Evolutionary conservation across 2,888 invertebrate genomes (phyloP), one percentile per base, ranked within the genome.

Genomic region (Pollenia angustigena): DNA sequence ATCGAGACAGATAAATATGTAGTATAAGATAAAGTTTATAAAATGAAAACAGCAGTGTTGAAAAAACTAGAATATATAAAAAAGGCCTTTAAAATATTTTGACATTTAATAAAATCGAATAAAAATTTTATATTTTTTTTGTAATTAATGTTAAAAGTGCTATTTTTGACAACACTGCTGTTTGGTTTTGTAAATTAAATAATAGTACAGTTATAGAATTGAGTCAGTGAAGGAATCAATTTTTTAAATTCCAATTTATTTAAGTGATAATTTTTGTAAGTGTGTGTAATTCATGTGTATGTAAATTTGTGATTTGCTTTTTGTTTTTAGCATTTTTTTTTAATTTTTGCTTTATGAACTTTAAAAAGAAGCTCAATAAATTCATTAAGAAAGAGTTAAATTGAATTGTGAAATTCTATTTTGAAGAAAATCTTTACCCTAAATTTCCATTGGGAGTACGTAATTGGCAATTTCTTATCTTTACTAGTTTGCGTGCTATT

Each of bases 371-470:
- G 58, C 58, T 52, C 32, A 68, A 68, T 68, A 54, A 68, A 78
- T 58, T 48, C 52, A 75, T 40, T 72, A 64, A 48, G 14, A 58
- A 23, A 60, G 6, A 71, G 32, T 40, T 16, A 68, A 60, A 58
- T 32, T 32, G 42, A 52, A 71, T 56, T 79, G 7, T 54, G 12
- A 7, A 72, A 18, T 58, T 81, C 66, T 16, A 12, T 71, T 80
- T 75, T 81, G 78, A 52, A 54, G 56, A 68, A 58, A 60, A 88
- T 91, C 90, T 92, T 92, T 95, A 95, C 95, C 95, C 94, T 94
- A 94, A 94, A 93, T 94, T 94, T 94, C 95, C 95, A 95, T 94
- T 95, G 94, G 93, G 94, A 93, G 94, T 95, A 95, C 91, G 95
- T 94, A 93, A 94, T 93, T 93, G 94, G 94, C 94, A 94, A 94